Evolutionary conservation across 2,113 vertebrate species (phyloP), one percentile per base, ranked within the genome.

Genomic region (Eidolon helvum): DNA sequence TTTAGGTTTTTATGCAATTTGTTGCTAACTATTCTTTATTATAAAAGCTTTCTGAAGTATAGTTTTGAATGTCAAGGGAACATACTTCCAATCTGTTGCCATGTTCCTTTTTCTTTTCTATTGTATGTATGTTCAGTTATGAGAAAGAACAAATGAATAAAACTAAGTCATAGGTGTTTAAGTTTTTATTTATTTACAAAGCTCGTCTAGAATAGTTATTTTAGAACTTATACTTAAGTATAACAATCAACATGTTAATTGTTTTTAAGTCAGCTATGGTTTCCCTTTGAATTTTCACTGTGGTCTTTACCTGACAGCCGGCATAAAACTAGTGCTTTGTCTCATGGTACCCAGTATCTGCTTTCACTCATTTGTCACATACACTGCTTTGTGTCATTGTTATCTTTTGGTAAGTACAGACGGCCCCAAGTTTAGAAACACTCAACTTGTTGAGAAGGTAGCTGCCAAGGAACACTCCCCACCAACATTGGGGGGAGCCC

Each of bases 371-470:
- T 10, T 30, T 35, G 45, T 40, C 35, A 59, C 83, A 33, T 38
- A 5, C 1, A 1, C 63, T 59, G 16, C 53, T 94, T 79, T 43
- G 50, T 35, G 15, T 85, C 65, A 15, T 63, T 12, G 2, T 69
- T 94, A 63, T 91, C 92, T 90, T 90, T n/a, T 82, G 80, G 61
- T 90, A 7, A 87, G 94, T 48, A 40, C 75, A 80, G 83, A 45
- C 3, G 48, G 48, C 14, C 90, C 61, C 71, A 50, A 80, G 59
- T 94, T 97, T 97, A 92, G 96, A 94, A 97, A 94, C 92, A 96
- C 87, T 96, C 69, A 11, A 90, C 69, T 65, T 71, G 4, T 22
- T 74, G n/a, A 18, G 10, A 65, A 95, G 33, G 69, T 92, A 28
- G 26, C 94, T 72, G 43, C 78, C 63, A 6, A 5, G 63, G 16